phyloP scores from a whole-genome alignment of 2,797 vertebrate species.

The Gymnoscopelus microlampas region DNA sequence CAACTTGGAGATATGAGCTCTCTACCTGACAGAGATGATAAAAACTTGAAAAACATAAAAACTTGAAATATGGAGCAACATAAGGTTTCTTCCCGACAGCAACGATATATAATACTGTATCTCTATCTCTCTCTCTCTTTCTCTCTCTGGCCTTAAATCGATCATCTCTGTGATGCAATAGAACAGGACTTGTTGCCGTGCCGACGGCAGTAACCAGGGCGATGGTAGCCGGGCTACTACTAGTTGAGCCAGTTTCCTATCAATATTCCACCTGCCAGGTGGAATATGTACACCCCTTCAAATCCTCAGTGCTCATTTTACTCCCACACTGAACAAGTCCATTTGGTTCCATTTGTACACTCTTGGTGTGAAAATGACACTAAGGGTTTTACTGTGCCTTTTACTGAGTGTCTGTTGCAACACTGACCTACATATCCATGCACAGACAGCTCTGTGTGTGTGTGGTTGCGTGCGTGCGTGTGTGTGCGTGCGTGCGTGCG shows the following conservation, averaged over 20 bases:
- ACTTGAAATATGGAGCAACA: too few relatives aligned
- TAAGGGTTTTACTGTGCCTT: too few relatives aligned
- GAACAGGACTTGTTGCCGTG: conserved; percentile 7
- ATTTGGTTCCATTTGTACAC: too few relatives aligned
- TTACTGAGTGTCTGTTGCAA: conserved; percentile 19
- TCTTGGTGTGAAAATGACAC: too few relatives aligned
- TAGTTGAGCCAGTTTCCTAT: conserved; percentile 17
- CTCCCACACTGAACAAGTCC: too few relatives aligned
- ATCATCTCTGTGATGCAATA: conserved; percentile 13
- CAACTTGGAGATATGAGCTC: too few relatives aligned
- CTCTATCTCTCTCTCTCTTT: neutral
- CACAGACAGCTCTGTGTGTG: conserved; percentile 28
- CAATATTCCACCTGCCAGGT: conserved; percentile 6
- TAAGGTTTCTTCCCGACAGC: too few relatives aligned
- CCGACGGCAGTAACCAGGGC: neutral
- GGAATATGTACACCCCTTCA: neutral
- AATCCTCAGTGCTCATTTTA: too few relatives aligned
- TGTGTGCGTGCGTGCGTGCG: conserved; percentile 7
- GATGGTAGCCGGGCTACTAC: conserved; percentile 43
- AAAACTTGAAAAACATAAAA: too few relatives aligned
- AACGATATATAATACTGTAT: too few relatives aligned
- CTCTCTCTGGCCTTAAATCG: conserved; percentile 4
- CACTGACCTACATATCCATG: conserved; percentile 69
- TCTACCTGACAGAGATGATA: too few relatives aligned
- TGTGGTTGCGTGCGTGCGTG: neutral